These are phyloP conservation scores for Callithrix jacchus DNA, from an alignment of 2,113 vertebrate species.

Conservation along the genomic window DNA sequence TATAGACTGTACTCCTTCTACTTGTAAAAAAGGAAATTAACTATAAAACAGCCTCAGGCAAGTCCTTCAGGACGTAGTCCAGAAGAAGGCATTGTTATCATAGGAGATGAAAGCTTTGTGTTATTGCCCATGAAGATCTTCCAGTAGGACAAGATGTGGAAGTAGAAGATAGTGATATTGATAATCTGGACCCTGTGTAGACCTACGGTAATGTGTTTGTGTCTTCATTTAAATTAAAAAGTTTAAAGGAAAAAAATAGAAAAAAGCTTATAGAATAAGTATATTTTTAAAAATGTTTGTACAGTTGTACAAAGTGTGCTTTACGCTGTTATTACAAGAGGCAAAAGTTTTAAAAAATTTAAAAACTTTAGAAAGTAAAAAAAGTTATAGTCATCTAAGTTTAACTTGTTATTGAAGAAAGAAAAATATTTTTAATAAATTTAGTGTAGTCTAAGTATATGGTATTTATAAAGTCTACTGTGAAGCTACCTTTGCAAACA, in stretches of 20 bases:
- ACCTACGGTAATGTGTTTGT: neutral
- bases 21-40: neutral
- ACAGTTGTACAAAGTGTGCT: neutral
- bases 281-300: neutral
- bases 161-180: neutral
- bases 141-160: neutral
- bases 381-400: neutral
- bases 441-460: neutral
- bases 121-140: neutral
- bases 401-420: neutral
- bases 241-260: neutral
- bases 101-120: neutral
- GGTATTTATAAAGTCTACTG: neutral
- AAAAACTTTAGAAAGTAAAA: neutral
- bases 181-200: neutral
- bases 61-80: neutral
- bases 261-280: neutral
- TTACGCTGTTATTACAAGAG: neutral
- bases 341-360: neutral
- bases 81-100: neutral
- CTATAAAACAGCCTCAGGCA: neutral
- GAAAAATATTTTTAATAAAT: neutral
- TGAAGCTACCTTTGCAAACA: too few relatives aligned
- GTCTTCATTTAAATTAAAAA: neutral
- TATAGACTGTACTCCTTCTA: neutral